A percentile compares a stretch with the other conserved stretches of the same genome.
phyloP scores from a whole-genome alignment of 1,140 invertebrate species.

The Cydia amplana region DNA sequence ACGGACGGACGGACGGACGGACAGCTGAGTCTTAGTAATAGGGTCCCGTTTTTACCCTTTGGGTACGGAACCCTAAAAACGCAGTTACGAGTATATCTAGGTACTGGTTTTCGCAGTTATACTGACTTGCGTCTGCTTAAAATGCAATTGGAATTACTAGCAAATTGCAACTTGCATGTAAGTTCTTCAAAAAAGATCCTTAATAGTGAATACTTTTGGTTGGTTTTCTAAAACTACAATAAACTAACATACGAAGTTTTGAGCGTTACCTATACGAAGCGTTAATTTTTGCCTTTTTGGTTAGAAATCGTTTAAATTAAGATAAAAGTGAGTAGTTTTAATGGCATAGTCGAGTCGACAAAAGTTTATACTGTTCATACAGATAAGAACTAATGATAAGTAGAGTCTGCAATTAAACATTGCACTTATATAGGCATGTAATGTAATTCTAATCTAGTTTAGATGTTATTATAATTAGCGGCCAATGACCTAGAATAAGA shows the following conservation, averaged over 20 bases:
- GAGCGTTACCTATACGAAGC: no score
- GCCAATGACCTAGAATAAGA: neutral
- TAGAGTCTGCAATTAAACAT: neutral
- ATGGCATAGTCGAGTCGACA: neutral
- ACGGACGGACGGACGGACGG: no score
- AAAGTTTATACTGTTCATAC: neutral
- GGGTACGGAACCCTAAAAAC: no score
- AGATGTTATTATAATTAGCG: neutral
- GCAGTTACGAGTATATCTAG: no score
- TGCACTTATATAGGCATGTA: neutral
- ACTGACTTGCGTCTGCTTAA: no score
- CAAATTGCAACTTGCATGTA: no score
- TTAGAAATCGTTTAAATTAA: neutral
- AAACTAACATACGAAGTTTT: neutral
- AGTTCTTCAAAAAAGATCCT: no score
- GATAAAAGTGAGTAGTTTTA: conserved; percentile 11
- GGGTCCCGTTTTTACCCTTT: no score
- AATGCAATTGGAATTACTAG: no score
- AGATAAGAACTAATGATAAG: neutral
- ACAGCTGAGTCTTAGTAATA: no score
- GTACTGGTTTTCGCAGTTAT: no score
- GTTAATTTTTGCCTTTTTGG: neutral
- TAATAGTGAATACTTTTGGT: neutral
- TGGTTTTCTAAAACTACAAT: neutral
- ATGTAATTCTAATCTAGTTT: neutral